Conservation (phyloP, 1,140 invertebrate genomes). For the Galendromus occidentalis region DNA sequence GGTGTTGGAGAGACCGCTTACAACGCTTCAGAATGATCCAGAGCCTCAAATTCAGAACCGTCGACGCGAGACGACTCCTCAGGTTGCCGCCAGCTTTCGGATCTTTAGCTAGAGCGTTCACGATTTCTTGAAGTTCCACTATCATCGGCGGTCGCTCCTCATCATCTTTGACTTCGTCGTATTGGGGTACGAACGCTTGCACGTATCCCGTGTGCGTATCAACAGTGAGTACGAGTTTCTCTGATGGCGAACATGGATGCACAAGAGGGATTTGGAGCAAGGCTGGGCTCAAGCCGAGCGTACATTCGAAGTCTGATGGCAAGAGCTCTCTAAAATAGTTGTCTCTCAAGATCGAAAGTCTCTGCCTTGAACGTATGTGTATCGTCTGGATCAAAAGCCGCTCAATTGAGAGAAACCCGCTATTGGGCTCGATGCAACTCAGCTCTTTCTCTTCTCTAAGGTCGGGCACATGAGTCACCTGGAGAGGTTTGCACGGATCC, state of each 20-base stretch:
- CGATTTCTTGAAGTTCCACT: slow-evolving; percentile 46
- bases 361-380: slow-evolving; percentile 63
- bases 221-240: slow-evolving; percentile 71
- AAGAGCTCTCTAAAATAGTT: slow-evolving; percentile 38
- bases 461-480: slow-evolving; percentile 66
- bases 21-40: slow-evolving; percentile 77
- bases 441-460: slow-evolving; percentile 42
- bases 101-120: slow-evolving; percentile 48
- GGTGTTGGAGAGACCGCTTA: slow-evolving; percentile 79
- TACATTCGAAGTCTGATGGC: slow-evolving; percentile 50
- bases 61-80: slow-evolving; percentile 42
- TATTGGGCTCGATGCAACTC: slow-evolving; percentile 15
- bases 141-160: slow-evolving; percentile 44
- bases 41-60: slow-evolving; percentile 34
- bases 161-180: slow-evolving; percentile 28
- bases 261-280: slow-evolving; percentile 70
- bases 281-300: slow-evolving; percentile 56
- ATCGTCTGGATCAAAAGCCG: slow-evolving; percentile 89
- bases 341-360: slow-evolving; percentile 59
- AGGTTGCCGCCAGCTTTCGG: slow-evolving; percentile 42
- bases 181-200: slow-evolving; percentile 69
- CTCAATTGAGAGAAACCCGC: slow-evolving; percentile 75
- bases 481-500: slow-evolving; percentile 55
- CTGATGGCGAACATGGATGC: slow-evolving; percentile 64
- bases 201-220: slow-evolving; percentile 82